Evolutionary conservation across 1,140 invertebrate genomes (phyloP).

Genomic region (Atta cephalotes): DNA sequence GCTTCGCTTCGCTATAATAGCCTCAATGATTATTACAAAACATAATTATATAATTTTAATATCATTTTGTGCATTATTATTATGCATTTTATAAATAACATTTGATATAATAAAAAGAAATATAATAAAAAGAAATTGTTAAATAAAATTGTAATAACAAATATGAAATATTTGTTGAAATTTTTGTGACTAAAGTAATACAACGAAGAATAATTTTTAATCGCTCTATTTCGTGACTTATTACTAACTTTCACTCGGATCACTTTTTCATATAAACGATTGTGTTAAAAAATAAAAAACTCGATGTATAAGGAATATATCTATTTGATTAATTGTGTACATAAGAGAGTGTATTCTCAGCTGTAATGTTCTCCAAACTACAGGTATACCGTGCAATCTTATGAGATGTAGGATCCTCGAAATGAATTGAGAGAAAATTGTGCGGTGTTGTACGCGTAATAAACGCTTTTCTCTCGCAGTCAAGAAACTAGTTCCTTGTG

Average conservation of each 20-base stretch:
- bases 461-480: conserved; percentile 60
- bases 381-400: too few relatives aligned
- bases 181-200: conserved; percentile 1
- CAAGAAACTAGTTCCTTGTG: conserved; percentile 81
- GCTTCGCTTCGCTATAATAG: neutral
- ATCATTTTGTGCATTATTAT: neutral
- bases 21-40: neutral
- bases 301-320: neutral
- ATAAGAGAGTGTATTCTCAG: neutral
- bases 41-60: neutral
- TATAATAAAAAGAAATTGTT: neutral
- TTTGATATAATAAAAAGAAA: neutral
- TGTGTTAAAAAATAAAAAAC: neutral
- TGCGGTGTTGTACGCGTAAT: conserved; percentile 12
- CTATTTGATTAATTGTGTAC: neutral
- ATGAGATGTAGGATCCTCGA: conserved; percentile 17
- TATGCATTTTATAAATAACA: neutral
- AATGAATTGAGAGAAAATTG: conserved; percentile 54
- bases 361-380: neutral
- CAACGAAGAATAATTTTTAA: neutral
- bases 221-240: neutral
- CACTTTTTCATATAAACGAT: neutral
- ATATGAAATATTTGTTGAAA: neutral
- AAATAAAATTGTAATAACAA: neutral
- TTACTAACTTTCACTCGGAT: neutral